These are phyloP conservation scores for Platalea minor DNA, from an alignment of 2,797 vertebrate species.

Conservation along the genomic window DNA sequence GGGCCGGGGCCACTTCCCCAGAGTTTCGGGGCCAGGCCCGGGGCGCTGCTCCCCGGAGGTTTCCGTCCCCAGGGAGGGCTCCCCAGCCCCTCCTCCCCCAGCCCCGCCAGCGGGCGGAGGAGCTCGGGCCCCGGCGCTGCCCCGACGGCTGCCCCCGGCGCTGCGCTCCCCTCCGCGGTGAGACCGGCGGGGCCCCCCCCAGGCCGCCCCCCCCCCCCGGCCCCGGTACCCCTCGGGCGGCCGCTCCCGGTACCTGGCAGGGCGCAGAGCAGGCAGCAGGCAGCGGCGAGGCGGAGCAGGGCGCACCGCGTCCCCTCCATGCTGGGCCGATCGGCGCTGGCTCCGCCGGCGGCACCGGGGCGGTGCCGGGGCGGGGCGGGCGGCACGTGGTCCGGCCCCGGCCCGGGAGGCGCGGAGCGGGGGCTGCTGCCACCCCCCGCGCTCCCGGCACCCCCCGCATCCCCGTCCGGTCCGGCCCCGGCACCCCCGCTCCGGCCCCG, in stretches of 20 bases:
- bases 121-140: background rate
- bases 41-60: background rate
- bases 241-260: slow-evolving; percentile 1
- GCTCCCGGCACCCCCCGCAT: no score
- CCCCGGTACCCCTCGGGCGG: background rate
- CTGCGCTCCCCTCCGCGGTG: background rate
- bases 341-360: background rate
- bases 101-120: background rate
- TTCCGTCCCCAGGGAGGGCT: background rate
- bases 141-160: background rate
- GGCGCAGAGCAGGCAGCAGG: slow-evolving; percentile 29
- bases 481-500: no score
- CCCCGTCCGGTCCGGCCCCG: background rate
- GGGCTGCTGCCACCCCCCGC: background rate
- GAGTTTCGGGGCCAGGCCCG: background rate
- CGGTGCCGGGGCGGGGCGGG: background rate
- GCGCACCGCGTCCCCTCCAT: slow-evolving; percentile 40
- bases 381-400: background rate
- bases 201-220: background rate
- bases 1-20: background rate
- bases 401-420: background rate
- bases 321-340: slow-evolving; percentile 2
- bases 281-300: slow-evolving; percentile 7
- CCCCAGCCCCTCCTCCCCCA: background rate
- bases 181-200: background rate